phyloP scores from a whole-genome alignment of 2,888 invertebrate species.

The Bruchidius siliquastri region DNA sequence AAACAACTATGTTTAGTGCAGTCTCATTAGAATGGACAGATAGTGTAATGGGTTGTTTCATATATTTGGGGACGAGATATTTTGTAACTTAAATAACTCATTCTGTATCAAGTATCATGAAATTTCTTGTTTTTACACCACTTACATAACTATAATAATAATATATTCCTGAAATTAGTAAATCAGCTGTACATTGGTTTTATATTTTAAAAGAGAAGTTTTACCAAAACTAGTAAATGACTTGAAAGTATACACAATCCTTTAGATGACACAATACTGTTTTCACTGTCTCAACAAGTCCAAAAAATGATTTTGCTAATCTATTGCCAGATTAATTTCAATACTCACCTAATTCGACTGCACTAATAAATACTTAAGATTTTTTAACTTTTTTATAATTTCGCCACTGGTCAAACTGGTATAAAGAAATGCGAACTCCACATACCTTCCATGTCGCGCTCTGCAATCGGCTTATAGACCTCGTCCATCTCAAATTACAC shows the following conservation, averaged over 20 bases:
- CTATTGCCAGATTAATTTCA: not conserved
- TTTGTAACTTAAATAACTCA: not conserved
- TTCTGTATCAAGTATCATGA: not conserved
- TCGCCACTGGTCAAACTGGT: not conserved
- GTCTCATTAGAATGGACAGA: slow-evolving; percentile 13
- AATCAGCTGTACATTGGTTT: too few species aligned
- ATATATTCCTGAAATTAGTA: too few species aligned
- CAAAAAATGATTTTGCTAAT: too few species aligned
- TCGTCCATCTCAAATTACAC: slow-evolving; percentile 22
- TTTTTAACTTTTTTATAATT: not conserved
- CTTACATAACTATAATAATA: too few species aligned
- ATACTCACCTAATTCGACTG: not conserved
- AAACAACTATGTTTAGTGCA: not conserved
- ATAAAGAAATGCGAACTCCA: not conserved
- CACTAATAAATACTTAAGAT: not conserved
- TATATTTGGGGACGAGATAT: not conserved
- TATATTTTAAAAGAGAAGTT: too few species aligned
- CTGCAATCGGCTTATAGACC: slow-evolving; percentile 56
- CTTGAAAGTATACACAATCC: too few species aligned
- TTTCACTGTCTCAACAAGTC: too few species aligned
- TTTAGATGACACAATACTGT: too few species aligned
- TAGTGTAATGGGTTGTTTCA: not conserved
- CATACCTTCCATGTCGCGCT: slow-evolving; percentile 54
- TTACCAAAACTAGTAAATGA: too few species aligned
- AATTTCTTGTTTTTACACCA: too few species aligned